phyloP scores from a whole-genome alignment of 2,888 invertebrate genomes.

The Tenodera sinensis region DNA sequence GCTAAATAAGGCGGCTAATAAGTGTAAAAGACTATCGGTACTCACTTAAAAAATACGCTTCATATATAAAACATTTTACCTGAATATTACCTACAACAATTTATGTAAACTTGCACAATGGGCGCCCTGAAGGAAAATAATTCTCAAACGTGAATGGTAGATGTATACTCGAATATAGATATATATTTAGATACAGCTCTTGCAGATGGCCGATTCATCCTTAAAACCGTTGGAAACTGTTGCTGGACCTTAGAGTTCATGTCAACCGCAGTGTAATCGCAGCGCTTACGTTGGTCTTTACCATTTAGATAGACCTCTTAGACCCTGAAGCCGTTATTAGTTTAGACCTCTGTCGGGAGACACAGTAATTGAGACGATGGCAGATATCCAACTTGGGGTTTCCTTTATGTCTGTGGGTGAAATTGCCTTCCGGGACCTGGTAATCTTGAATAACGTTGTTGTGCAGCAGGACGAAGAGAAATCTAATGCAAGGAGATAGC shows the following conservation, averaged over 20 bases:
- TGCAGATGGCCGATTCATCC: too few relatives aligned
- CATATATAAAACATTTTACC: too few relatives aligned
- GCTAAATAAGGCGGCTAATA: too few relatives aligned
- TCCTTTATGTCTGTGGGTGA: not conserved
- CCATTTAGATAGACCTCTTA: not conserved
- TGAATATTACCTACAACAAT: too few relatives aligned
- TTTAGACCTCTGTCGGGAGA: not conserved
- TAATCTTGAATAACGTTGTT: not conserved
- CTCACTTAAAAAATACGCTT: too few relatives aligned
- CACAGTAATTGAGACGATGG: not conserved
- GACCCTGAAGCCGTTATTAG: not conserved
- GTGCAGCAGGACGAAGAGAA: not conserved
- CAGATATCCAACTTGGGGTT: not conserved
- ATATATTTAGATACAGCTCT: too few relatives aligned
- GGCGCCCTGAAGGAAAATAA: too few relatives aligned
- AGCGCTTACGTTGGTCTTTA: not conserved
- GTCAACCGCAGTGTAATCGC: not conserved
- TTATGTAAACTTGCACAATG: too few relatives aligned
- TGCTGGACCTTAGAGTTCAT: not conserved
- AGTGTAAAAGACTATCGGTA: too few relatives aligned
- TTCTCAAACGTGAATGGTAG: too few relatives aligned
- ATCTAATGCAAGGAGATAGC: not conserved
- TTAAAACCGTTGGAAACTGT: too few relatives aligned
- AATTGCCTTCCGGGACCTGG: not conserved
- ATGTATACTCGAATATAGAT: too few relatives aligned